Evolutionary conservation across 2,888 invertebrate genomes (phyloP), one percentile per base, ranked within the genome.

Genomic region (Lepetodrilus schrolli): DNA sequence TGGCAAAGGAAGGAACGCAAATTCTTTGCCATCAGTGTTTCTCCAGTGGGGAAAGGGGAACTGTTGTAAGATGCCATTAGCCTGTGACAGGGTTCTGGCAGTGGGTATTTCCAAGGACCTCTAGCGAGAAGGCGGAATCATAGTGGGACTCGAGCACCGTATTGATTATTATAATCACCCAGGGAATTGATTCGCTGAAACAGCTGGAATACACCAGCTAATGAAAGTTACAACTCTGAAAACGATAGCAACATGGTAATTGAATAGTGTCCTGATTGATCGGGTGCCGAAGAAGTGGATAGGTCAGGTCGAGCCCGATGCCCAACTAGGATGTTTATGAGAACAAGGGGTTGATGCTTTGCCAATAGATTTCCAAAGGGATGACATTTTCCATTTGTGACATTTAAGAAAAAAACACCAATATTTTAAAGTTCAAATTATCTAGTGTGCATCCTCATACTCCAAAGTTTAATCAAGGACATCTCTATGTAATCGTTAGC

Each of bases 221-320:
- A 65, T 65, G 47, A 72, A 65, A 58, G 65, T 47, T 43, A 26
- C 58, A 47, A 38, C 30, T 65, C 65, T 26, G 34, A 51, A 51
- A 72, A 58, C 34, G 72, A 72, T 66, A 72, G 66, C 72, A 72
- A 58, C 72, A 72, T 51, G 58, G 37, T 72, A 72, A 72, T 72
- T 65, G 72, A 72, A 72, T 72, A 70, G 5, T 47, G 65, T 21
- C 72, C 58, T 58, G 20, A 65, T 65, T 66, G 72, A 72, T 72
- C 65, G 72, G 17, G 48, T 48, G 48, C 17, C 48, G 48, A 20
- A 48, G 17, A 3, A 21, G 48, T 20, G 48, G 48, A 20, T 21
- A n/a, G 21, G 4, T 48, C 48, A 17, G 48, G 20, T 48, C 17
- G 21, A n/a, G n/a, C n/a, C n/a, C n/a, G n/a, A n/a, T n/a, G n/a